A percentile compares a stretch with the other conserved stretches of the same genome.
phyloP scores from a whole-genome alignment of 1,140 invertebrate species.

The Gryon sp. region DNA sequence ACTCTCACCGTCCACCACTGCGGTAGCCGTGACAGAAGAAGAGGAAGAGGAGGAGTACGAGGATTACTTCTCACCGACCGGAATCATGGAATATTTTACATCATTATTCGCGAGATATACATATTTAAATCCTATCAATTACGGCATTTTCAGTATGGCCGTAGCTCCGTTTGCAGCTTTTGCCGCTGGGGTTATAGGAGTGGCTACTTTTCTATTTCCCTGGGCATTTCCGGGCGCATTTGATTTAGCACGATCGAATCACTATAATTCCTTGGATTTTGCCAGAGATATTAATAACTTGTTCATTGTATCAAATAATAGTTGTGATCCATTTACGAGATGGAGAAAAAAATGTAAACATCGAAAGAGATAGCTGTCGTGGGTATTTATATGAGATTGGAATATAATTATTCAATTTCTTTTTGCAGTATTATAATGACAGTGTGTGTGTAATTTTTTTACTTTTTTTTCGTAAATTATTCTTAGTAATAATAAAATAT shows the following conservation, averaged over 20 bases:
- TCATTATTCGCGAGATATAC: conserved; percentile 72
- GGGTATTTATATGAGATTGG: background rate
- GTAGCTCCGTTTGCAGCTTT: conserved; percentile 75
- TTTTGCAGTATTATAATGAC: too few species aligned
- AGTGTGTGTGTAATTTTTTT: too few species aligned
- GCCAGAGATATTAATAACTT: conserved; percentile 67
- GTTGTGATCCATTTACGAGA: conserved; percentile 69
- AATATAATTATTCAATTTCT: too few species aligned
- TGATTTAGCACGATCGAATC: conserved; percentile 64
- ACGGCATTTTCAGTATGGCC: conserved; percentile 74
- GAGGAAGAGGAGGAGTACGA: conserved; percentile 72
- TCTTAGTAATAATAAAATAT: too few species aligned
- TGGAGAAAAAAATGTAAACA: conserved; percentile 74
- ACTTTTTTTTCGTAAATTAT: too few species aligned
- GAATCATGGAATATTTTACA: conserved; percentile 69
- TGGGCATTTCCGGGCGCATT: conserved; percentile 73
- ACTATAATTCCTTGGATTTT: conserved; percentile 51
- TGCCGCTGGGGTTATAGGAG: conserved; percentile 73
- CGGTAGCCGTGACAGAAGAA: conserved; percentile 14
- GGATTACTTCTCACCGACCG: conserved; percentile 63
- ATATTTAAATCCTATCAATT: conserved; percentile 74
- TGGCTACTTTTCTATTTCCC: conserved; percentile 73
- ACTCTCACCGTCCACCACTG: conserved; percentile 11
- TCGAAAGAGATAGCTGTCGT: conserved; percentile 70
- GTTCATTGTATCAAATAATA: conserved; percentile 67